A percentile compares a stretch with the other conserved stretches of the same genome.
phyloP scores from a whole-genome alignment of 2,113 vertebrate species.

The Phaethornis superciliosus region DNA sequence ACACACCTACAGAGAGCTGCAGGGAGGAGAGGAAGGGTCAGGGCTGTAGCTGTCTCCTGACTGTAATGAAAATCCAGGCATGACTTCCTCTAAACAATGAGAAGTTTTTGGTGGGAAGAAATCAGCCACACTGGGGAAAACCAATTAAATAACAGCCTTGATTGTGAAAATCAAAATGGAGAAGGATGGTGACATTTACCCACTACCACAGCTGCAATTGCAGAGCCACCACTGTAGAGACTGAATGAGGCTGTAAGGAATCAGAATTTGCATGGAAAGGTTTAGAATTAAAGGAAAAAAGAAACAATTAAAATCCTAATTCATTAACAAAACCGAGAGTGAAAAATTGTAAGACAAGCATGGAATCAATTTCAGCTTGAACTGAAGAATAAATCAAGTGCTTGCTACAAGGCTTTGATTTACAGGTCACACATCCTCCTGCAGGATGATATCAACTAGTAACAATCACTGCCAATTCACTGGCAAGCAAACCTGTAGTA shows the following conservation, averaged over 20 bases:
- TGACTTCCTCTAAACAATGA: not conserved
- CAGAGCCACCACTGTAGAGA: not conserved
- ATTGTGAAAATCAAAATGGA: not conserved
- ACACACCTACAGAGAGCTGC: not conserved
- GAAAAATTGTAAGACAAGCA: conserved; percentile 8
- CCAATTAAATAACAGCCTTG: not conserved
- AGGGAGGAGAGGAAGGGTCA: not conserved
- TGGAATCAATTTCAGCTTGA: conserved; percentile 37
- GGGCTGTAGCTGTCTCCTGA: not conserved
- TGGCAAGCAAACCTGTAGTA: not conserved
- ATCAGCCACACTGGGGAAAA: not conserved
- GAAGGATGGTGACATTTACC: not conserved
- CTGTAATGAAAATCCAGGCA: conserved; percentile 25
- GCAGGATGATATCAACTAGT: not conserved
- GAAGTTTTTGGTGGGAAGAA: not conserved
- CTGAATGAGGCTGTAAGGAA: not conserved
- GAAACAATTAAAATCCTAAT: not conserved
- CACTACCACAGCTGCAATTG: not conserved
- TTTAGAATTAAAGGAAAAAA: not conserved
- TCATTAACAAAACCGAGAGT: not conserved
- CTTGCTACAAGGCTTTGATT: conserved; percentile 1
- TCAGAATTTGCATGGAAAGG: not conserved
- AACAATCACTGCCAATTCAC: not conserved
- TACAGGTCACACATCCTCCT: not conserved
- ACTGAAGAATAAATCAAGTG: not conserved